Base-by-base conservation (phyloP, 2,113 vertebrate genomes). In the Syngnathus typhle region DNA sequence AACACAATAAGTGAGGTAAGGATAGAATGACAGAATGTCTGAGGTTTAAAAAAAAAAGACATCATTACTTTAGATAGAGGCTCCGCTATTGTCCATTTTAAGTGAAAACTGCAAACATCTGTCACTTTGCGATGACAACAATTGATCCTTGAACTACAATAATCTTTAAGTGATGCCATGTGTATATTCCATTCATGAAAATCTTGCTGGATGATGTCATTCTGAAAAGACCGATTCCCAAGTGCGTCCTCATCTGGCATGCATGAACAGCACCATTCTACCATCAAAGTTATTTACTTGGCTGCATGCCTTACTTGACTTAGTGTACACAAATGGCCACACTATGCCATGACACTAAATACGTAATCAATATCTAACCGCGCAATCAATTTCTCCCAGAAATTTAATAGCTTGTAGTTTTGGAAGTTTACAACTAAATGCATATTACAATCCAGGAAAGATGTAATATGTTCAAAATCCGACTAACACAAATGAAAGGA, bases 221-320 rank as follows among this genome's bases (percentile, higher is more conserved):
- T 37, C 37, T 66, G 63, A 83, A 66, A 77, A 49, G 64, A 41
- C 70, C 72, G 79, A 71, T 51, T 51, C 37, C 67, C n/a, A 13
- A 39, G 65, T 75, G 67, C 73, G 69, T 79, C 55, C 46, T 82
- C 82, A 82, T 88, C 83, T 88, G 85, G 77, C 72, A 84, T 75
- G 81, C 81, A 82, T 83, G 82, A 85, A 78, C 43, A 74, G 65
- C 78, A 80, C 79, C 0, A 74, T 88, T 79, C 81, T 81, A 82
- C 79, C 82, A 74, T 77, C 18, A 73, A 75, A 78, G 75, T 67
- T 55, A 77, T 58, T 80, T 75, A 63, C 73, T 82, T 76, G 75
- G 77, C 55, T 16, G 27, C 27, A 32, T 32, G 27, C 23, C 55
- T 32, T 32, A 16, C 55, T 36, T 36, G 55, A 16, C 15, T 58